Evolutionary conservation across 2,797 vertebrate genomes (phyloP).

Genomic region (Glossophaga mutica): DNA sequence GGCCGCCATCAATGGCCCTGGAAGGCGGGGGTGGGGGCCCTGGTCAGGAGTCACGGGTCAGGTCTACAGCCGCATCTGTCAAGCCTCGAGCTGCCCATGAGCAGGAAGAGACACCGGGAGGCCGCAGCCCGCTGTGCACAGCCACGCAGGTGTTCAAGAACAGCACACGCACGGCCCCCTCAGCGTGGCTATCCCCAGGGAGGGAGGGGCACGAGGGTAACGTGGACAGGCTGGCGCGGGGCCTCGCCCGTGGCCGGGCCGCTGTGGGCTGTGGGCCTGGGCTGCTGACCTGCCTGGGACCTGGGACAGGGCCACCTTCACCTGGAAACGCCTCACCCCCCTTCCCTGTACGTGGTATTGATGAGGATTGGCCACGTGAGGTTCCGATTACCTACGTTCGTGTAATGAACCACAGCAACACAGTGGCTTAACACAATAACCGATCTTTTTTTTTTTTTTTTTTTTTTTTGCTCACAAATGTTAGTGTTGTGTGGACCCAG

Average conservation of each 20-base stretch:
- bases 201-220: rapidly evolving
- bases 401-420: not conserved
- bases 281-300: not conserved
- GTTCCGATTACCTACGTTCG: not conserved
- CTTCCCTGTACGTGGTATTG: rapidly evolving
- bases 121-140: not conserved
- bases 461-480: not conserved
- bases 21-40: not conserved
- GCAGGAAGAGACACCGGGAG: not conserved
- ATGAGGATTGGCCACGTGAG: not conserved
- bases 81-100: not conserved
- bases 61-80: not conserved
- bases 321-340: not conserved
- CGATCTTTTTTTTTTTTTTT: not conserved
- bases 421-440: not conserved
- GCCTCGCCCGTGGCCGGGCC: no score
- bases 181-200: not conserved
- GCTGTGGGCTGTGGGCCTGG: rapidly evolving
- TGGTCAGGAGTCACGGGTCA: rapidly evolving
- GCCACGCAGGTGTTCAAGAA: not conserved
- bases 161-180: rapidly evolving
- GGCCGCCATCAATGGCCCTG: rapidly evolving
- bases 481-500: not conserved
- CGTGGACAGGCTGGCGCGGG: not conserved
- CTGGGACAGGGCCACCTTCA: not conserved